A percentile compares a stretch with the other conserved stretches of the same genome.
phyloP scores from a whole-genome alignment of 2,888 invertebrate species.

The Acanthosoma haemorrhoidale region DNA sequence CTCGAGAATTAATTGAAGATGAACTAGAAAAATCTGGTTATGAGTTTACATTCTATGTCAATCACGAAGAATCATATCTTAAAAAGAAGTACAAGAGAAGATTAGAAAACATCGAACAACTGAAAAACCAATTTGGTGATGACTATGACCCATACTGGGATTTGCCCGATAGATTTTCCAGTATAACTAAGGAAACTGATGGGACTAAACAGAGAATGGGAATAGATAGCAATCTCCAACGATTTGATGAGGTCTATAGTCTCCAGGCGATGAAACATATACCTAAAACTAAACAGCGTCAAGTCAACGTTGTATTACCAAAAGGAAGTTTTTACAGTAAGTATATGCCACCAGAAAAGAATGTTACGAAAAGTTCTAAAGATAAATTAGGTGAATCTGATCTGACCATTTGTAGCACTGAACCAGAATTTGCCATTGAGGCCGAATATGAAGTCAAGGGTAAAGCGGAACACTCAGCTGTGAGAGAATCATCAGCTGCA shows the following conservation, averaged over 20 bases:
- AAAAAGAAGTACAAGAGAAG: conserved; percentile 36
- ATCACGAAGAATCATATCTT: conserved; percentile 35
- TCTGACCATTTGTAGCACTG: not conserved
- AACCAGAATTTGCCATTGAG: not conserved
- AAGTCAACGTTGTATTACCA: not conserved
- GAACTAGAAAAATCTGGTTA: conserved; percentile 35
- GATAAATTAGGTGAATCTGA: not conserved
- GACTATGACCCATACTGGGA: conserved; percentile 40
- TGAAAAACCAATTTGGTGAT: conserved; percentile 36
- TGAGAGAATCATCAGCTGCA: not conserved
- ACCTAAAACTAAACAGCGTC: not conserved
- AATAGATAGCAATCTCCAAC: not conserved
- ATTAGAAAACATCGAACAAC: conserved; percentile 35
- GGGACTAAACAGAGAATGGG: not conserved
- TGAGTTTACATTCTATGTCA: conserved; percentile 33
- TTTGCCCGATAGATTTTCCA: not conserved
- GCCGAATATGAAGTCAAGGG: not conserved
- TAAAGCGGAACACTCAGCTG: not conserved
- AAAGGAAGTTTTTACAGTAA: conserved; percentile 24
- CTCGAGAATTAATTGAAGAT: conserved; percentile 36
- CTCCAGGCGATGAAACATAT: not conserved
- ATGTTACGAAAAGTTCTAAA: not conserved
- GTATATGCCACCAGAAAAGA: not conserved
- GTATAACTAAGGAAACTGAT: not conserved
- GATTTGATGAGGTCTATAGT: not conserved